phyloP scores from a whole-genome alignment of 2,113 vertebrate species.

The Leucosticte australis region DNA sequence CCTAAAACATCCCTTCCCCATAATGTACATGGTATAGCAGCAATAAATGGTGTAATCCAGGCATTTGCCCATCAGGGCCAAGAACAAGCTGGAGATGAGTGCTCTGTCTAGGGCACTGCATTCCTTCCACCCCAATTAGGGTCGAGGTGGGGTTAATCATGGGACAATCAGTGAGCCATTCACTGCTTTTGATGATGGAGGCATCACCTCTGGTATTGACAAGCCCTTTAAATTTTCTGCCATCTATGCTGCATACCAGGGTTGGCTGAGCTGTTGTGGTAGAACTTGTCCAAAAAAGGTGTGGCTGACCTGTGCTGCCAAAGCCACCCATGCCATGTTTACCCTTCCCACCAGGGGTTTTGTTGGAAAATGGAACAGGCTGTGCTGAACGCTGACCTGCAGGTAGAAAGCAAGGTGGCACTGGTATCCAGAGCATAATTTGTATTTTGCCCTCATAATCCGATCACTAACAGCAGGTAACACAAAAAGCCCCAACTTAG shows the following conservation, averaged over 20 bases:
- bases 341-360: neutral
- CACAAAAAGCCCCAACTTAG: neutral
- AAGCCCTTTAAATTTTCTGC: neutral
- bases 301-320: neutral
- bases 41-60: neutral
- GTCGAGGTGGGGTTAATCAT: neutral
- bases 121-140: neutral
- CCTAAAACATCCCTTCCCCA: too few species aligned
- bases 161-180: neutral
- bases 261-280: neutral
- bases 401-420: neutral
- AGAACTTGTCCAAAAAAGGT: neutral
- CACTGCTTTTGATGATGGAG: neutral
- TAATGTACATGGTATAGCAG: neutral
- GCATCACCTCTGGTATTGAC: neutral
- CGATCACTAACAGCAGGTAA: rapidly evolving
- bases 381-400: neutral
- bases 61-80: neutral
- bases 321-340: neutral
- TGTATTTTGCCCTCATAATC: neutral
- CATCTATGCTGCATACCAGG: neutral
- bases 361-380: neutral
- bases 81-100: too few species aligned
- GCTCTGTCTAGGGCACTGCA: rapidly evolving
- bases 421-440: neutral